Conservation (phyloP, 1,140 invertebrate genomes). For the Macrotrachela quadricornifera region DNA sequence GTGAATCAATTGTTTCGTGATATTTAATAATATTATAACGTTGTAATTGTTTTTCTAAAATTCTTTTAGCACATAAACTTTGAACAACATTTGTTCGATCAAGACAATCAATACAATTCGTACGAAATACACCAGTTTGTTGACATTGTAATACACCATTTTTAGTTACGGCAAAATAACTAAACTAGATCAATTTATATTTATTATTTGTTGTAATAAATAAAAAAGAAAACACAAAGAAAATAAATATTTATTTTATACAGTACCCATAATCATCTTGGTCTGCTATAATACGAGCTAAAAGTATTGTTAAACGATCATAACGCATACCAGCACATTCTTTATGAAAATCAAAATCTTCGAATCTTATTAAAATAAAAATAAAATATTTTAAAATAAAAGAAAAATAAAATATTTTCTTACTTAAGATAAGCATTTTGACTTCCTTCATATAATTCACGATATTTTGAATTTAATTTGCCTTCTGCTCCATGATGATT, state of each 20-base stretch:
- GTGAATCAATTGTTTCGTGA: constrained; percentile 32
- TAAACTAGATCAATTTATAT: too few relatives aligned
- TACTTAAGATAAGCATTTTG: constrained; percentile 6
- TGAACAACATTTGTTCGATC: constrained; percentile 98
- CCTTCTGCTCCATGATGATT: constrained; percentile 8
- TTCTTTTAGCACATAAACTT: constrained; percentile 70
- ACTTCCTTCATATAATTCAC: background rate
- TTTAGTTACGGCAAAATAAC: constrained; percentile 54
- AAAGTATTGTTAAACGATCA: constrained; percentile 64
- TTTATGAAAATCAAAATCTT: constrained; percentile 91
- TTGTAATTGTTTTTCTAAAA: constrained; percentile 49
- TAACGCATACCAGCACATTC: constrained; percentile 89
- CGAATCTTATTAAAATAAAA: constrained; percentile 38
- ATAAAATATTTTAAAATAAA: background rate
- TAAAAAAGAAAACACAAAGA: background rate
- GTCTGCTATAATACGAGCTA: constrained; percentile 60
- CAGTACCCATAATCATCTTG: constrained; percentile 52
- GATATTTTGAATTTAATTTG: background rate
- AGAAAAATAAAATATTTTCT: background rate
- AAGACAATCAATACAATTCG: constrained; percentile 95
- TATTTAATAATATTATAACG: constrained; percentile 66
- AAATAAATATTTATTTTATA: background rate
- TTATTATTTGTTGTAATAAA: too few relatives aligned
- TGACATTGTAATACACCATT: constrained; percentile 49
- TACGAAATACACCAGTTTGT: constrained; percentile 68